Conservation (phyloP, 1,140 invertebrate species). For the Bombus ignitus region DNA sequence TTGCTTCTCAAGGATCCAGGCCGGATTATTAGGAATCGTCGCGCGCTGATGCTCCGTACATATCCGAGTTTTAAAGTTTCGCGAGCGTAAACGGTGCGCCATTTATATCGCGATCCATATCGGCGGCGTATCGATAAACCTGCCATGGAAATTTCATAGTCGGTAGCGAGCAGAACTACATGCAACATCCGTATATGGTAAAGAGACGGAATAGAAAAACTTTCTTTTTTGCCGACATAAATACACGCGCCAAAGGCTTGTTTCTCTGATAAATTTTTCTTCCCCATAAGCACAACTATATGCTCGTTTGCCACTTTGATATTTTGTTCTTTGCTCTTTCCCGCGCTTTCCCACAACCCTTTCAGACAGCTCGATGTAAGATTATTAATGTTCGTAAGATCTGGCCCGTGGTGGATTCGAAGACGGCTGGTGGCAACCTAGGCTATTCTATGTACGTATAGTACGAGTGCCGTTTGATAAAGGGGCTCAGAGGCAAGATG, state of each 20-base stretch:
- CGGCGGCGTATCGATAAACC: neutral
- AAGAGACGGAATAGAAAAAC: no score
- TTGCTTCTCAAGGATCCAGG: neutral
- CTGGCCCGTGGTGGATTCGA: constrained; percentile 2
- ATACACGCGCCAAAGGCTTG: neutral
- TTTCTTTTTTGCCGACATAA: no score
- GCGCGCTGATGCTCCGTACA: neutral
- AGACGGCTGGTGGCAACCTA: constrained; percentile 27
- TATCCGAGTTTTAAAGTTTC: neutral
- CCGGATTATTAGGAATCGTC: neutral
- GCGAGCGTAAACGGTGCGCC: neutral
- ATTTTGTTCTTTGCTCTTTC: neutral
- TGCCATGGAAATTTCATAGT: neutral
- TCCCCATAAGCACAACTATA: neutral
- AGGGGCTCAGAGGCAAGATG: constrained; percentile 49
- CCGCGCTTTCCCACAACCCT: constrained; percentile 33
- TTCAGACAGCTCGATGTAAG: constrained; percentile 37
- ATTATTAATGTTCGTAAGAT: constrained; percentile 57
- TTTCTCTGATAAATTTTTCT: constrained; percentile 24
- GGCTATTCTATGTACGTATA: no score
- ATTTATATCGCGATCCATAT: neutral
- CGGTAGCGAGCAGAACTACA: neutral
- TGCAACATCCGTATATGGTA: neutral
- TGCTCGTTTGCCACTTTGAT: constrained; percentile 10
- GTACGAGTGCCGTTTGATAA: constrained; percentile 45